These are phyloP conservation scores for Todiramphus saurophagus DNA, from an alignment of 2,113 vertebrate species.

Conservation along the genomic window DNA sequence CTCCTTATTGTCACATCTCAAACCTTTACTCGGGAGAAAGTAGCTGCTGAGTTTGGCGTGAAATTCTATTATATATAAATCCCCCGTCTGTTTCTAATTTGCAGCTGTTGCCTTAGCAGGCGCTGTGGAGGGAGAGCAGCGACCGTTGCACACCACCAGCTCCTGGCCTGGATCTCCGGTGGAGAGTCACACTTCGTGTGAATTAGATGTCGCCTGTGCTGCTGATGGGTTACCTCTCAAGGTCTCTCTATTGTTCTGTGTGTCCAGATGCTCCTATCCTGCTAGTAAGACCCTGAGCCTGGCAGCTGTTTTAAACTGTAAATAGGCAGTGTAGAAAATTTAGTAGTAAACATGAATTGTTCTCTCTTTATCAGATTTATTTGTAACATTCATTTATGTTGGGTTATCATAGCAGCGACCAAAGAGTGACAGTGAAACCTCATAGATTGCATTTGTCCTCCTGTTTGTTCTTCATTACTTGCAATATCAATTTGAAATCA, in stretches of 20 bases:
- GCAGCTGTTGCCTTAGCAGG: neutral
- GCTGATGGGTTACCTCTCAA: neutral
- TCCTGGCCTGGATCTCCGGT: accelerated
- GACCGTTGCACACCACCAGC: neutral
- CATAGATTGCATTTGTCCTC: neutral
- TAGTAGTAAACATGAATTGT: neutral
- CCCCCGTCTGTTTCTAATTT: neutral
- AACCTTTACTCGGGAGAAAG: neutral
- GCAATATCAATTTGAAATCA: neutral
- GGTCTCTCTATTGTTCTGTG: accelerated
- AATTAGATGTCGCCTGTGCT: neutral
- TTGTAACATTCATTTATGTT: neutral
- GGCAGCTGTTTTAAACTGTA: neutral
- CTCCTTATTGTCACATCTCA: neutral
- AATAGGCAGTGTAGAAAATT: neutral
- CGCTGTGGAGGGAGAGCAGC: neutral
- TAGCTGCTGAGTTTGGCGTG: neutral
- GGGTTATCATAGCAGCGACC: neutral
- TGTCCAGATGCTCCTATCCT: neutral
- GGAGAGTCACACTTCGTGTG: neutral
- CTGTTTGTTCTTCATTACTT: neutral
- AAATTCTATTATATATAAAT: neutral
- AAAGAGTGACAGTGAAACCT: neutral
- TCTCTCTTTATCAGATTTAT: neutral
- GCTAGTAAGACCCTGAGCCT: neutral